Conservation (phyloP, 2,797 vertebrate species). For the Sorex maritimensis region DNA sequence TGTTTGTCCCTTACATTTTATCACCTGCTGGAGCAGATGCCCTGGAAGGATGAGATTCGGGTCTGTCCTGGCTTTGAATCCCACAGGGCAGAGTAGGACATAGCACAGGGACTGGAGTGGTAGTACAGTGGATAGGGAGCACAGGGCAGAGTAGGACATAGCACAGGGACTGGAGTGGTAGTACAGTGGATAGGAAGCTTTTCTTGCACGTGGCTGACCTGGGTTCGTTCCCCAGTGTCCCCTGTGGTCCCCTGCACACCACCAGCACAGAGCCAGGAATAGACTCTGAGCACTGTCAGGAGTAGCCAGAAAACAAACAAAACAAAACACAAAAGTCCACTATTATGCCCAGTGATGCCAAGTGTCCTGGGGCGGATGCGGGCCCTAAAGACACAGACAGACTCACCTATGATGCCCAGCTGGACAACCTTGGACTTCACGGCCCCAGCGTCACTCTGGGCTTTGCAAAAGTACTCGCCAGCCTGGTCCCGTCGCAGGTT, state of each 20-base stretch:
- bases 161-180: not conserved
- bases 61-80: not conserved
- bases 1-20: conserved; percentile 48
- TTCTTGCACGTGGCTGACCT: no score
- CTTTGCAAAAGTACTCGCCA: conserved; percentile 97
- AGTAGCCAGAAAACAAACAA: no score
- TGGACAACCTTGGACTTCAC: conserved; percentile 94
- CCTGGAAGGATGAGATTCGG: not conserved
- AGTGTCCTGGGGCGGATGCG: not conserved
- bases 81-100: not conserved
- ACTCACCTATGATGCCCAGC: conserved; percentile 95
- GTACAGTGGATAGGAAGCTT: not conserved
- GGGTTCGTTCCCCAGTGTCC: not conserved
- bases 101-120: no score
- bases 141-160: no score
- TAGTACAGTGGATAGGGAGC: not conserved
- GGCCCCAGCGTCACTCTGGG: conserved; percentile 94
- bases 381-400: not conserved
- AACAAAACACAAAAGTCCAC: no score
- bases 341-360: not conserved
- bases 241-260: not conserved
- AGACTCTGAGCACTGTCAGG: no score
- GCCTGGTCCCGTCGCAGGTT: conserved; percentile 92
- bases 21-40: not conserved
- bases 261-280: no score